Evolutionary conservation across 2,113 vertebrate genomes (phyloP).

Genomic region (Morone chrysops): DNA sequence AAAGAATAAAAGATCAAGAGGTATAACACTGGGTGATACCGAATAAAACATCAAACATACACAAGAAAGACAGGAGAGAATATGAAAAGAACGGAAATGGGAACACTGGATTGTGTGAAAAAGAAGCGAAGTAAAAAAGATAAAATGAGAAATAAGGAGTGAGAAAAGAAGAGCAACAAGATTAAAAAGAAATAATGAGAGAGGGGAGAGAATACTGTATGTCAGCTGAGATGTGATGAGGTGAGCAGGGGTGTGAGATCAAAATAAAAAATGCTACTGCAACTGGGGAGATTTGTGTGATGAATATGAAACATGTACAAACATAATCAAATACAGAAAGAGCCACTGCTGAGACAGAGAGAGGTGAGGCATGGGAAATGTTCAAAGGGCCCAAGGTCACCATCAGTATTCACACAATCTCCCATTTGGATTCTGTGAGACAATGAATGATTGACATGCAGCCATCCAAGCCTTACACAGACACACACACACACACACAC

Average conservation of each 20-base stretch:
- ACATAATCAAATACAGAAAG: constrained; percentile 47
- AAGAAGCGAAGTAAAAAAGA: constrained; percentile 3
- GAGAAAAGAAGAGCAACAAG: constrained; percentile 18
- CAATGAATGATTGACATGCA: constrained; percentile 31
- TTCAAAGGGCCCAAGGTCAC: constrained; percentile 59
- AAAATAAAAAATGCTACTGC: constrained; percentile 42
- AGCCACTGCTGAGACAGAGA: constrained; percentile 6
- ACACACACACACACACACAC: not conserved
- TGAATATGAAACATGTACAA: constrained; percentile 58
- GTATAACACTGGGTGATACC: constrained; percentile 16
- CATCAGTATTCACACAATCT: constrained; percentile 42
- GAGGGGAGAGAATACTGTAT: constrained; percentile 3
- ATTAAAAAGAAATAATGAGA: constrained; percentile 7
- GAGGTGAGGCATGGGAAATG: not conserved
- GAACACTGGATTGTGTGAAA: not conserved
- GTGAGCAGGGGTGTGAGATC: constrained; percentile 29
- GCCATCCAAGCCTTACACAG: not conserved
- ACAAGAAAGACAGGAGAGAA: constrained; percentile 10
- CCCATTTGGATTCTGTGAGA: constrained; percentile 36
- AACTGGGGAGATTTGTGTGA: constrained; percentile 1
- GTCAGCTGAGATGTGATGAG: constrained; percentile 24
- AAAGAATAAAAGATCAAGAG: constrained; percentile 70
- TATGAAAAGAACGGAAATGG: constrained; percentile 13
- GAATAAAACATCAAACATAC: constrained; percentile 66
- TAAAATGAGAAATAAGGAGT: constrained; percentile 34